phyloP scores from a whole-genome alignment of 2,888 invertebrate genomes.

The Galerucella nymphaeae region DNA sequence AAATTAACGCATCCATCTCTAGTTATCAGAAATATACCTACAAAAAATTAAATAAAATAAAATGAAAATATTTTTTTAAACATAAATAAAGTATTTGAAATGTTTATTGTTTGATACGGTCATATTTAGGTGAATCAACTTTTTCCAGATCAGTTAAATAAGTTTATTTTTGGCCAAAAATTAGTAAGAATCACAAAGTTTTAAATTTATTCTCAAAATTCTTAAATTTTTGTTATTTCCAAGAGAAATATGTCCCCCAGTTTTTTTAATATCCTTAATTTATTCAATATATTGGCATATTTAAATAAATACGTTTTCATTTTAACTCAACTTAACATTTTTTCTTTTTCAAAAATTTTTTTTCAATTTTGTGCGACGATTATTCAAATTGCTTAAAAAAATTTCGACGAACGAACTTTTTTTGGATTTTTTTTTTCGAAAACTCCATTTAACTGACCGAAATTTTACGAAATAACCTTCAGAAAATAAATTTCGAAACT shows the following conservation, averaged over 20 bases:
- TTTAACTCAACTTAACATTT: too few relatives aligned
- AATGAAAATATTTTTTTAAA: neutral
- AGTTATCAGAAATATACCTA: too few relatives aligned
- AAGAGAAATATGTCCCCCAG: too few relatives aligned
- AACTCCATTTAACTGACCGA: slow-evolving; percentile 18
- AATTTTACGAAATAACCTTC: slow-evolving; percentile 4
- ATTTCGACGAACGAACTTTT: neutral
- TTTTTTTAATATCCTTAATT: too few relatives aligned
- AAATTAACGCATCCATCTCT: too few relatives aligned
- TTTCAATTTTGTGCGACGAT: too few relatives aligned
- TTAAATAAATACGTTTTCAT: too few relatives aligned
- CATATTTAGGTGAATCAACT: slow-evolving; percentile 28
- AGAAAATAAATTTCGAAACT: slow-evolving; percentile 34
- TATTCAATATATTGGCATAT: too few relatives aligned
- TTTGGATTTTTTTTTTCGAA: neutral
- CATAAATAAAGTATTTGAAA: slow-evolving; percentile 3
- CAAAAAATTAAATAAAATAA: neutral
- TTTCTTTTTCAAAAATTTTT: too few relatives aligned
- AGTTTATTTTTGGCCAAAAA: neutral
- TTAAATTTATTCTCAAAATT: too few relatives aligned
- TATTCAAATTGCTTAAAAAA: neutral
- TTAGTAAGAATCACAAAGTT: too few relatives aligned
- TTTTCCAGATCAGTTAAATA: slow-evolving; percentile 23
- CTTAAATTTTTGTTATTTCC: too few relatives aligned
- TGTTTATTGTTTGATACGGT: slow-evolving; percentile 33